Evolutionary conservation across 1,140 invertebrate species (phyloP).

Genomic region (Sesamia nonagrioides): DNA sequence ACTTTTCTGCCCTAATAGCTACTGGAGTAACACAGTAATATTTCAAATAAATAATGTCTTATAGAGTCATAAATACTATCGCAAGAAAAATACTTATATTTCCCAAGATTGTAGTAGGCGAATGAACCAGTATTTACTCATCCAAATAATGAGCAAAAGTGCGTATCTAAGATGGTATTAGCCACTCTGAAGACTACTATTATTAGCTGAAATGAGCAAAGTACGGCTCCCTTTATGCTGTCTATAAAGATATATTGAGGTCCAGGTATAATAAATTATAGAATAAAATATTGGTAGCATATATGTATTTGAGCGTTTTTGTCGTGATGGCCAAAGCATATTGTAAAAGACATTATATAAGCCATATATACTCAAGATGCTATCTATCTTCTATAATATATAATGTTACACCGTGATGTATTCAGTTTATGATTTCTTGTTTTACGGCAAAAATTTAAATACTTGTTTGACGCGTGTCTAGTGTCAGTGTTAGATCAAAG

Average conservation of each 20-base stretch:
- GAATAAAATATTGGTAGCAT: background rate
- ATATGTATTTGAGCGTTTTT: background rate
- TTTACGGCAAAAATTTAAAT: too few relatives aligned
- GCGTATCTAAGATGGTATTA: constrained; percentile 38
- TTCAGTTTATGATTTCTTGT: too few relatives aligned
- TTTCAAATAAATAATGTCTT: background rate
- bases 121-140: constrained; percentile 22
- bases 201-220: constrained; percentile 13
- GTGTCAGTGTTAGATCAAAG: too few relatives aligned
- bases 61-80: background rate
- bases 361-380: too few relatives aligned
- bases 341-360: too few relatives aligned
- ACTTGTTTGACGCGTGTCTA: too few relatives aligned
- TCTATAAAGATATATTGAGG: constrained; percentile 1
- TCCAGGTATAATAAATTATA: background rate
- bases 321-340: too few relatives aligned
- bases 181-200: constrained; percentile 19
- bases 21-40: background rate
- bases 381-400: too few relatives aligned
- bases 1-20: background rate
- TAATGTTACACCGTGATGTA: too few relatives aligned
- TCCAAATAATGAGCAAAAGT: constrained; percentile 17
- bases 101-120: constrained; percentile 9
- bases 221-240: background rate
- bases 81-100: background rate